Evolutionary conservation across 2,113 vertebrate genomes (phyloP), one percentile per base, ranked within the genome.

Genomic region (Malurus elegans): DNA sequence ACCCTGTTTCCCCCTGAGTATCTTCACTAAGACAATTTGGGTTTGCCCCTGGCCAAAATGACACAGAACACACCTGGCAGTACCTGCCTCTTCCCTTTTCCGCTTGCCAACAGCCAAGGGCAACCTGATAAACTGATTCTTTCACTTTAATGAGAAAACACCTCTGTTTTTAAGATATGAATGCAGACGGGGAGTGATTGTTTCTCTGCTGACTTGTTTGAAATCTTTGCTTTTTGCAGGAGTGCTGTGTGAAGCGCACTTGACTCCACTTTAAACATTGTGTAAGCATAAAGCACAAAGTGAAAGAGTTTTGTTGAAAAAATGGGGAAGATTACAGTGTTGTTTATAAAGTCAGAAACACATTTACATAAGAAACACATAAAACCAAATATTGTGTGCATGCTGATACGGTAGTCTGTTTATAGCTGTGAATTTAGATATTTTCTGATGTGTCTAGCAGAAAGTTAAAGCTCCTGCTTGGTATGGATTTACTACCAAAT

Each of bases 301-400:
- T 76, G 57, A 93, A 90, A 54, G 32, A n/a, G 18, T 34, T 93
- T 82, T 85, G 67, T 18, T 65, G 54, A 60, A 88, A 82, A 90
- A 92, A 91, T 2, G 19, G 31, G 45, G 62, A 73, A 88, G 67
- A 88, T 83, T 86, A 90, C 38, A 58, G 71, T n/a, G 88, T 83
- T 92, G 71, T 93, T 94, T 95, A 86, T 86, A 31, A 92, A 90
- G 54, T 58, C 38, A 10, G 75, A 86, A 94, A n/a, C 38, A 50
- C 47, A 94, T 88, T 92, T 95, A 70, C 60, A 66, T 94, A 92
- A 94, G 90, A 95, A 94, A 79, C 50, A 85, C 38, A 90, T 88
- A 93, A 93, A 86, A 2, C 19, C 71, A 90, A 83, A 64, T 83
- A 80, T 73, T 21, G 38, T 70, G 58, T 66, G 54, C 91, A 83